phyloP scores from a whole-genome alignment of 37 sponge, comb jelly and placozoan species.

The Geodia barretti region DNA sequence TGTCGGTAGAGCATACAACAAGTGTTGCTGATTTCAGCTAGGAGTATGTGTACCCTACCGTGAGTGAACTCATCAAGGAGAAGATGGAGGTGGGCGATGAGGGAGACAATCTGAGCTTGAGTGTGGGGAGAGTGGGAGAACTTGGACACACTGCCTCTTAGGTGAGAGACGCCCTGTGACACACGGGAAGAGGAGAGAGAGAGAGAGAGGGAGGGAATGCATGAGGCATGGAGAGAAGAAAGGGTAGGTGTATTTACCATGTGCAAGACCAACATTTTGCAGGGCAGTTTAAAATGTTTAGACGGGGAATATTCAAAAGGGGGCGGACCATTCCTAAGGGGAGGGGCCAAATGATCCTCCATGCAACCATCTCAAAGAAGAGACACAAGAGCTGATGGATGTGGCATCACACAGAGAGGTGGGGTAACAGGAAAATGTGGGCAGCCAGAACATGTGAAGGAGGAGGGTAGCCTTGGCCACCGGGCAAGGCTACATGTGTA shows the following conservation, averaged over 20 bases:
- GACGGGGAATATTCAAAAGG: background rate
- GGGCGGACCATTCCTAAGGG: background rate
- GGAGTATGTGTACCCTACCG: constrained; percentile 42
- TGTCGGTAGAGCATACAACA: no score
- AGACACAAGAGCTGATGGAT: no score
- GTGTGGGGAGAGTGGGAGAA: background rate
- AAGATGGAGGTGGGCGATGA: constrained; percentile 82
- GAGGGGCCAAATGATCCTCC: background rate
- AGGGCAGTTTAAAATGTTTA: no score
- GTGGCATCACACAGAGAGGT: no score
- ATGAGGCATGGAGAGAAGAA: background rate
- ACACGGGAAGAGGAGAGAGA: background rate
- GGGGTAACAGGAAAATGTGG: no score
- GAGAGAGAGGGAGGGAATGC: background rate
- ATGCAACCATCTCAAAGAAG: no score
- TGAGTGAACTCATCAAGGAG: constrained; percentile 79
- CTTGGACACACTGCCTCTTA: background rate
- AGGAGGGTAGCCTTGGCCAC: no score
- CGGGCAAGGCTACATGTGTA: no score
- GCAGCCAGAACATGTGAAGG: no score
- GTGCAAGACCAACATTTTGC: no score
- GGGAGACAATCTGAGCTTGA: constrained; percentile 26
- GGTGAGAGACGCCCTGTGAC: constrained; percentile 40
- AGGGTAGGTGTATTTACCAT: no score
- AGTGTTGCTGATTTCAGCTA: background rate